These are phyloP conservation scores for Torymus tubicola DNA, from an alignment of 2,888 invertebrate species.

Conservation along the genomic window DNA sequence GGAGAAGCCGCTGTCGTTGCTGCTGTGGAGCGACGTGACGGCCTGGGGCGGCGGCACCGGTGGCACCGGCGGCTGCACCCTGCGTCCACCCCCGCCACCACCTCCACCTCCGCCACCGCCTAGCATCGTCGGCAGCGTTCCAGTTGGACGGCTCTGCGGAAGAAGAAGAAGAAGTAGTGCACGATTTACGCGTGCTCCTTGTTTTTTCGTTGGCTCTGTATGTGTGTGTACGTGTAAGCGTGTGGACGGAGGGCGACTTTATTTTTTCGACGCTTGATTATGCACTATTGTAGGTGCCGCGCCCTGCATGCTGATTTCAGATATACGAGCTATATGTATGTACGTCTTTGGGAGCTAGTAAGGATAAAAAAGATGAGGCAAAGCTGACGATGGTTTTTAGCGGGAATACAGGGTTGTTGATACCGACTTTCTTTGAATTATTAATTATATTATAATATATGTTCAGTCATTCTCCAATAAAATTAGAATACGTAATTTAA, in stretches of 20 bases:
- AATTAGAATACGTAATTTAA: too few species aligned
- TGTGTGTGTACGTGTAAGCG: too few species aligned
- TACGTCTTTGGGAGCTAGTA: too few species aligned
- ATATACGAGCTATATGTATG: too few species aligned
- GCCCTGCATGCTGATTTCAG: slow-evolving; percentile 34
- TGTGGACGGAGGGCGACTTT: neutral
- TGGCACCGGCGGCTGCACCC: slow-evolving; percentile 77
- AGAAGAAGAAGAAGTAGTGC: neutral
- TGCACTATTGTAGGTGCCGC: slow-evolving; percentile 41
- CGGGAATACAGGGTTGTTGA: too few species aligned
- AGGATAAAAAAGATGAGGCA: too few species aligned
- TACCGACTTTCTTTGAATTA: too few species aligned
- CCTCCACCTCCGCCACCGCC: too few species aligned
- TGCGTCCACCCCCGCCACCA: slow-evolving; percentile 70
- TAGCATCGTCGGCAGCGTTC: slow-evolving; percentile 73
- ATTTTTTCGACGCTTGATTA: slow-evolving; percentile 38
- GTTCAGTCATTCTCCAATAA: too few species aligned
- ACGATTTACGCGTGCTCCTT: neutral
- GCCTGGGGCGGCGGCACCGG: slow-evolving; percentile 75
- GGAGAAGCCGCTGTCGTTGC: slow-evolving; percentile 94
- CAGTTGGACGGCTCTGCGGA: slow-evolving; percentile 74
- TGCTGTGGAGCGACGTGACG: slow-evolving; percentile 87
- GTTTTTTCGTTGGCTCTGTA: too few species aligned
- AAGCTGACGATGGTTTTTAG: too few species aligned
- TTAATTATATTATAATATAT: too few species aligned